phyloP scores from a whole-genome alignment of 2,888 invertebrate genomes.

The Eumerus sabulonum region DNA sequence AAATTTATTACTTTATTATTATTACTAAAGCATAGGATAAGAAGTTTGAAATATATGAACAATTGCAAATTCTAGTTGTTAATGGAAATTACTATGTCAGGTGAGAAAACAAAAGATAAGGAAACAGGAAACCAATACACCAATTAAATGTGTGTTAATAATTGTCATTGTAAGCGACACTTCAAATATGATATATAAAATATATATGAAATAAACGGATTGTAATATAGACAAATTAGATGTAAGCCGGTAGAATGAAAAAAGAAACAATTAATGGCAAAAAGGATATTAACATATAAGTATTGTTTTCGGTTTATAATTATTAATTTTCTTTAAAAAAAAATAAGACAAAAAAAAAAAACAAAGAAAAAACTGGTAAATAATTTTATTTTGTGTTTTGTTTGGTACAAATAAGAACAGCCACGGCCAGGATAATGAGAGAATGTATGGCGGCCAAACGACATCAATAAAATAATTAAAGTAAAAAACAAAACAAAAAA shows the following conservation, averaged over 20 bases:
- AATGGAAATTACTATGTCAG: slow-evolving; percentile 38
- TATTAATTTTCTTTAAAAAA: slow-evolving; percentile 32
- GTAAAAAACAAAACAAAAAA: too few relatives aligned
- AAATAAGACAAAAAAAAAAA: not conserved
- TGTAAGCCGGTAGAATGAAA: slow-evolving; percentile 39
- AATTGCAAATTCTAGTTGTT: slow-evolving; percentile 30
- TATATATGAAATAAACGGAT: slow-evolving; percentile 30
- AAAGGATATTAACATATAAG: slow-evolving; percentile 4
- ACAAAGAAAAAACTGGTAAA: slow-evolving; percentile 9
- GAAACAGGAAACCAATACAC: slow-evolving; percentile 50
- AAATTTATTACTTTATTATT: slow-evolving; percentile 61
- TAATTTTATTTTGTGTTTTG: slow-evolving; percentile 23
- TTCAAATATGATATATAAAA: slow-evolving; percentile 13
- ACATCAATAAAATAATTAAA: slow-evolving; percentile 58
- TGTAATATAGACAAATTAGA: slow-evolving; percentile 57
- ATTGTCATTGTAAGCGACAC: slow-evolving; percentile 35
- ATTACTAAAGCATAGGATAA: slow-evolving; percentile 60
- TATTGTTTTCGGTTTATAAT: slow-evolving; percentile 39
- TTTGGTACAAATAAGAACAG: slow-evolving; percentile 54
- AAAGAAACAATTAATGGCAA: slow-evolving; percentile 26
- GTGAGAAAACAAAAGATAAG: slow-evolving; percentile 29
- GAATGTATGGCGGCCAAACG: slow-evolving; percentile 33
- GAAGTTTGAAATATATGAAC: slow-evolving; percentile 25
- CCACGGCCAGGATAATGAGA: slow-evolving; percentile 35
- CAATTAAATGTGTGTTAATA: slow-evolving; percentile 41